Evolutionary conservation across 2,797 vertebrate genomes (phyloP).

Genomic region (Sebastes elongatus): DNA sequence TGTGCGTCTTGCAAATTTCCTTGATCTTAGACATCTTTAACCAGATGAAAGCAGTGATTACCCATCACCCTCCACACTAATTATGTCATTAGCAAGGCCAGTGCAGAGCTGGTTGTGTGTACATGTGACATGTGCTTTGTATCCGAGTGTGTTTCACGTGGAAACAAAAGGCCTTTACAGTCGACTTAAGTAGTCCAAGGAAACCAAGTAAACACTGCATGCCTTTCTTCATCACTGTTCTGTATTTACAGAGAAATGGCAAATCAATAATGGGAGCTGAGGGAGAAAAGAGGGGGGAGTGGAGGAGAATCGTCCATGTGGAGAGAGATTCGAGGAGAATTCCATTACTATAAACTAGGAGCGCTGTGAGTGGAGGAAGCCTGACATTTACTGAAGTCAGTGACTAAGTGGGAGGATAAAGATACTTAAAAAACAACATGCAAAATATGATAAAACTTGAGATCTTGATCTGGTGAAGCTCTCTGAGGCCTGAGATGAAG

Average conservation of each 20-base stretch:
- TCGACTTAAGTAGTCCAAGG: conserved; percentile 14
- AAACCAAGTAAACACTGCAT: conserved; percentile 13
- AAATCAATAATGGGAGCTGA: conserved; percentile 46
- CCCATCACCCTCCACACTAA: conserved; percentile 64
- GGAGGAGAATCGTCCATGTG: background rate
- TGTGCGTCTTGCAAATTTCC: conserved; percentile 20
- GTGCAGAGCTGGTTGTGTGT: conserved; percentile 14
- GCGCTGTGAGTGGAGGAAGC: background rate
- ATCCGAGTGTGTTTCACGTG: conserved; percentile 2
- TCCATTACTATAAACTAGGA: conserved; percentile 7
- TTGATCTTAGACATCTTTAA: conserved; percentile 55
- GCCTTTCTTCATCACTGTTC: conserved; percentile 13
- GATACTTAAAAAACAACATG: background rate
- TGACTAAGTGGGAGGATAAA: conserved; percentile 1
- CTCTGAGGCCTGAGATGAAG: background rate
- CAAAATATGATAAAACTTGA: background rate
- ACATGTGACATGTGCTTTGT: background rate
- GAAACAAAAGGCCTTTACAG: conserved; percentile 16
- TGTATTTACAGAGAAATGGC: conserved; percentile 52
- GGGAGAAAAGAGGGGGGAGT: background rate
- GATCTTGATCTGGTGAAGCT: background rate
- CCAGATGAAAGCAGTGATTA: conserved; percentile 69
- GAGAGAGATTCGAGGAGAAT: conserved; percentile 25
- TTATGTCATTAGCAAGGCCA: conserved; percentile 68
- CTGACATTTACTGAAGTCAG: conserved; percentile 1